phyloP scores from a whole-genome alignment of 2,888 invertebrate species.

The Rhaphigaster nebulosa region DNA sequence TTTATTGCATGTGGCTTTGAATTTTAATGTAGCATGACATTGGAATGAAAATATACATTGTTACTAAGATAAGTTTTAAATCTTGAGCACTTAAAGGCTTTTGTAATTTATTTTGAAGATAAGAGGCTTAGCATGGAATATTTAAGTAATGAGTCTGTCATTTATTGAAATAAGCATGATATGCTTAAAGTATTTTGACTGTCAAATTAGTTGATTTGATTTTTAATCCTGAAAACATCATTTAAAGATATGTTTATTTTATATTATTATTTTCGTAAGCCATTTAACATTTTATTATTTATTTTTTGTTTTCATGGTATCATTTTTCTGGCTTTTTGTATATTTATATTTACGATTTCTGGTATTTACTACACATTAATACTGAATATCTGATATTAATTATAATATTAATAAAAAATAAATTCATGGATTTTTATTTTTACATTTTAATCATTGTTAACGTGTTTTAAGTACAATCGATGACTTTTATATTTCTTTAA shows the following conservation, averaged over 20 bases:
- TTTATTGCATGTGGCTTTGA: slow-evolving; percentile 34
- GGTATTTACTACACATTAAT: neutral
- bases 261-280: neutral
- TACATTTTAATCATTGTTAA: neutral
- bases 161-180: neutral
- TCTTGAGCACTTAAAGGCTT: slow-evolving; percentile 39
- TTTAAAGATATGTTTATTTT: neutral
- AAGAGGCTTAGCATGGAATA: slow-evolving; percentile 28
- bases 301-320: neutral
- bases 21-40: slow-evolving; percentile 30
- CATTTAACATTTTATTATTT: neutral
- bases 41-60: slow-evolving; percentile 41
- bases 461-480: neutral
- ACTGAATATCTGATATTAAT: neutral
- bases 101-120: neutral
- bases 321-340: neutral
- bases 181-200: neutral
- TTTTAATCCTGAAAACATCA: neutral
- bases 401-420: neutral
- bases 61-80: neutral
- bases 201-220: neutral
- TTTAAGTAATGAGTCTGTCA: neutral
- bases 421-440: neutral
- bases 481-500: neutral
- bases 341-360: neutral